Base-by-base conservation (phyloP, 2,888 invertebrate genomes). In the Hyles lineata region DNA sequence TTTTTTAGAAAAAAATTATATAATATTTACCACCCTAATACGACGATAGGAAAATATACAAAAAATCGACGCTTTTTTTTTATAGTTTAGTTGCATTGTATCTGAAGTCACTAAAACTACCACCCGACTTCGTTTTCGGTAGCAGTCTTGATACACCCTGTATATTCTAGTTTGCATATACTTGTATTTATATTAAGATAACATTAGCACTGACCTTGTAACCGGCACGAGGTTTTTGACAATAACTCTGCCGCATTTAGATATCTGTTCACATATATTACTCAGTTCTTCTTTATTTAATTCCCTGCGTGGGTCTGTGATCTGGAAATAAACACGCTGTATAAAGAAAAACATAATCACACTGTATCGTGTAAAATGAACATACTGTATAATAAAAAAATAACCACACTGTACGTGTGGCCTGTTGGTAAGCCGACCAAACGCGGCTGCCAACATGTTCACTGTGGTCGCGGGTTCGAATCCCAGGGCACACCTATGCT, bases 301-400 rank as follows among this genome's bases (percentile, higher is more conserved):
- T 74, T 78, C 78, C 17, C 92, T 83, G 0, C 85, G 81, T 2
- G 94, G 92, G 76, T 94, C 93, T 19, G 87, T 82, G 43, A 93
- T 83, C 93, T 92, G 77, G 21, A 97, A 89, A 87, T 96, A 95
- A 52, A 95, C 50, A 67, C 67, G 0, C 8, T 0, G 25, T 1
- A 29, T 29, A 32, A 8, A 32, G 4, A 19, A 9, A 17, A 32
- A 58, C 29, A 25, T 2, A 19, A 55, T 2, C 15, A 23, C 21
- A 3, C 7, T 43, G 8, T 52, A 9, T 21, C 6, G 9, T 0
- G 19, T 43, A 6, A 21, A 21, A 2, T 43, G n/a, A 23, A 50
- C 21, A 69, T 21, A 67, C 43, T 1, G 2, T 62, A 17, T 35
- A 35, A 35, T 35, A 8, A 35, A 21, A 15, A 61, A 11, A 62